Evolutionary conservation across 2,888 invertebrate genomes (phyloP).

Genomic region (Axea sp.): DNA sequence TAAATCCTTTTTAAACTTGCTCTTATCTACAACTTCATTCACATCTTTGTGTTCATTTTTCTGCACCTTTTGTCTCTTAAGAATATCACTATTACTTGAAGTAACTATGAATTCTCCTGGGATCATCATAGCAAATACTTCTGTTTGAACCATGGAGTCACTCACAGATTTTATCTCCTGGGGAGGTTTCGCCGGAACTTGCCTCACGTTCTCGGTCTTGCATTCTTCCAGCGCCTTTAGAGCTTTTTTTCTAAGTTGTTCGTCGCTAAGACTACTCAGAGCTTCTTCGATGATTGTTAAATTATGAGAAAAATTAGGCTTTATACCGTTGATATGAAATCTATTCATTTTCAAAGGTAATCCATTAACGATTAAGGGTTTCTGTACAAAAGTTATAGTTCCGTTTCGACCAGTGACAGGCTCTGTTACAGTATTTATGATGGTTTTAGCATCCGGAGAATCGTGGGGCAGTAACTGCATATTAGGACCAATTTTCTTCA

Average conservation of each 20-base stretch:
- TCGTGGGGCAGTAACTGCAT: constrained; percentile 42
- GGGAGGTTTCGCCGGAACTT: constrained; percentile 63
- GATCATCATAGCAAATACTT: constrained; percentile 68
- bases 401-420: constrained; percentile 1
- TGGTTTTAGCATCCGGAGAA: constrained; percentile 32
- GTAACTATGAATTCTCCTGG: constrained; percentile 61
- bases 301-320: constrained; percentile 43
- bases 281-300: constrained; percentile 70
- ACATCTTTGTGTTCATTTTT: background rate
- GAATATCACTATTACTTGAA: constrained; percentile 31
- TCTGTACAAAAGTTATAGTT: background rate
- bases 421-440: constrained; percentile 5
- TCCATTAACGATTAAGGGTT: background rate
- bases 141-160: constrained; percentile 69
- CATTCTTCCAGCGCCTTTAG: constrained; percentile 72
- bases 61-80: constrained; percentile 58
- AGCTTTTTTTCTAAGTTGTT: constrained; percentile 68
- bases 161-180: constrained; percentile 60
- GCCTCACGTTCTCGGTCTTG: constrained; percentile 67
- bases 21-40: background rate
- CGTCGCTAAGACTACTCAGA: constrained; percentile 68
- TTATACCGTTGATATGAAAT: background rate
- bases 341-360: background rate
- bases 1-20: constrained; percentile 29
- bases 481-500: constrained; percentile 49